These are phyloP conservation scores for Nansenia antarctica DNA, from an alignment of 2,113 vertebrate species.

Conservation along the genomic window DNA sequence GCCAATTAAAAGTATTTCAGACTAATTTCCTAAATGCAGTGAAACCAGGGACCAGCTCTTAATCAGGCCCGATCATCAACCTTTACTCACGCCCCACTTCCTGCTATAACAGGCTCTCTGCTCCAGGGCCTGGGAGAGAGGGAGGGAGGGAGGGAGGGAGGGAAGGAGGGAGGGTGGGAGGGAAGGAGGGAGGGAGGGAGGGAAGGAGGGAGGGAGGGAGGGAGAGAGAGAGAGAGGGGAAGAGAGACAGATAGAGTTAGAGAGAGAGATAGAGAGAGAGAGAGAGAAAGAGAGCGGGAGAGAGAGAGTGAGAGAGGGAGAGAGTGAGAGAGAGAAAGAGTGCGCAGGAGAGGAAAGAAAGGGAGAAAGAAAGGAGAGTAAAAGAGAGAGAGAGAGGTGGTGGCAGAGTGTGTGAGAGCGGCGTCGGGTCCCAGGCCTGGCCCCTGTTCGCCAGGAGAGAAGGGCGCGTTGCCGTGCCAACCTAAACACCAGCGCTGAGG, in stretches of 20 bases:
- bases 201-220: slow-evolving; percentile 37
- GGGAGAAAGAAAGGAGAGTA: slow-evolving; percentile 25
- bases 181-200: slow-evolving; percentile 26
- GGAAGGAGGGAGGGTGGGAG: slow-evolving; percentile 30
- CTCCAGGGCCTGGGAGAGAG: slow-evolving; percentile 27
- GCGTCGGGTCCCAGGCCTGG: slow-evolving; percentile 63
- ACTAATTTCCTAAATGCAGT: slow-evolving; percentile 67
- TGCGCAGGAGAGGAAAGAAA: slow-evolving; percentile 29
- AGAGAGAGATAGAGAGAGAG: neutral
- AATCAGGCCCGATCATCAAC: slow-evolving; percentile 62
- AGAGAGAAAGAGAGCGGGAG: neutral
- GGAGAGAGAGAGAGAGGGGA: neutral
- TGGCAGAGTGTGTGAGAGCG: slow-evolving; percentile 53
- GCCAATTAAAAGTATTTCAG: slow-evolving; percentile 69
- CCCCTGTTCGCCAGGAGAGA: neutral
- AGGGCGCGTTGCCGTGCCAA: slow-evolving; percentile 58
- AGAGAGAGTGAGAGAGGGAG: slow-evolving; percentile 3
- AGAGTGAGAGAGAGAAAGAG: slow-evolving; percentile 36
- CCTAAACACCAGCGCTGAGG: slow-evolving; percentile 61
- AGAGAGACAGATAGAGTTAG: slow-evolving; percentile 12
- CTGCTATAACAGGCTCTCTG: slow-evolving; percentile 31
- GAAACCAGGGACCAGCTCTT: slow-evolving; percentile 59
- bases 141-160: neutral
- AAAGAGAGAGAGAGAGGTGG: slow-evolving; percentile 3
- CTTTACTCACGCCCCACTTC: slow-evolving; percentile 52